These are phyloP conservation scores for Drosophila phalerata DNA, from an alignment of 2,888 invertebrate genomes.

Conservation along the genomic window DNA sequence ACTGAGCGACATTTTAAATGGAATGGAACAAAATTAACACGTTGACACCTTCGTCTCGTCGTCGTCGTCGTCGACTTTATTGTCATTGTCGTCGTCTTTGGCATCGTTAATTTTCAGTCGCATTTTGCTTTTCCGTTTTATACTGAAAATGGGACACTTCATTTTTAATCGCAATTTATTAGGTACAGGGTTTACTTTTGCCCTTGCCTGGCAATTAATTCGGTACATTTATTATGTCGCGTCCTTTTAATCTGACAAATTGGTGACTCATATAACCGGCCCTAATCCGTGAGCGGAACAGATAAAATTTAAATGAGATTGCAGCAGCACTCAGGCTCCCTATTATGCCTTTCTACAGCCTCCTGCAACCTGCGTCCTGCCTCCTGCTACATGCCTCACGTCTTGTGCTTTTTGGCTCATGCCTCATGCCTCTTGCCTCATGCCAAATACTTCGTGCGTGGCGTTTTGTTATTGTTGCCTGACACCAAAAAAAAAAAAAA, in stretches of 20 bases:
- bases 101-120: conserved; percentile 40
- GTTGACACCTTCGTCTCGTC: conserved; percentile 1
- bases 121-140: conserved; percentile 21
- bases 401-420: not conserved
- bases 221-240: conserved; percentile 51
- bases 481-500: conserved; percentile 46
- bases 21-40: conserved; percentile 36
- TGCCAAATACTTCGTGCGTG: conserved; percentile 6
- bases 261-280: conserved; percentile 37
- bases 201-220: conserved; percentile 59
- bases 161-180: conserved; percentile 61
- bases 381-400: not conserved
- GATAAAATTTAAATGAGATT: conserved; percentile 54
- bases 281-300: conserved; percentile 39
- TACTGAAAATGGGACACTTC: conserved; percentile 33
- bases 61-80: not conserved
- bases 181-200: conserved; percentile 43
- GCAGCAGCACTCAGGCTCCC: conserved; percentile 26
- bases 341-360: no score
- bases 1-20: conserved; percentile 12
- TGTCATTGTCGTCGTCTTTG: conserved; percentile 17
- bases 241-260: conserved; percentile 70
- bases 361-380: not conserved
- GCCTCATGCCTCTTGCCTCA: not conserved
- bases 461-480: conserved; percentile 46